Conservation (phyloP, 1,140 invertebrate species). For the Drosophila pruinosa region DNA sequence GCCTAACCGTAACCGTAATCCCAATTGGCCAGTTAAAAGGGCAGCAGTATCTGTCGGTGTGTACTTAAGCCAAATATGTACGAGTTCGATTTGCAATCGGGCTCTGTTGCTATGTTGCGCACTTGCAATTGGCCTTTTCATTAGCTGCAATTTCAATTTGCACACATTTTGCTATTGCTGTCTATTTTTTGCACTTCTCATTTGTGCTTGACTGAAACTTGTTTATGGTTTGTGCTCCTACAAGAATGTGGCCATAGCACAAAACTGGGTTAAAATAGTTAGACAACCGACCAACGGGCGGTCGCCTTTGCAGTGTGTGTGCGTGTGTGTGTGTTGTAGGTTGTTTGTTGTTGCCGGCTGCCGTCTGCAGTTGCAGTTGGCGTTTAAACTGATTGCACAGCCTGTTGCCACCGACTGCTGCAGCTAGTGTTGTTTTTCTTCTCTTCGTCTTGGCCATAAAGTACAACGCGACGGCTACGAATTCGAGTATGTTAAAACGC, state of each 20-base stretch:
- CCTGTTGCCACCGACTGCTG: slow-evolving; percentile 2
- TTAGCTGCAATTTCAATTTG: slow-evolving; percentile 56
- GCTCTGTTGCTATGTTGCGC: slow-evolving; percentile 24
- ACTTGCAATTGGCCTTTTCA: slow-evolving; percentile 54
- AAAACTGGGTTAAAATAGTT: slow-evolving; percentile 62
- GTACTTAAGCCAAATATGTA: too few relatives aligned
- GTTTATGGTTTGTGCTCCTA: slow-evolving; percentile 55
- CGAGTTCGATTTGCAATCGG: too few relatives aligned
- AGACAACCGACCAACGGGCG: slow-evolving; percentile 46
- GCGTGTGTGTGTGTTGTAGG: background rate
- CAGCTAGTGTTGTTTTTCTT: too few relatives aligned
- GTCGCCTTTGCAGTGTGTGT: slow-evolving; percentile 11
- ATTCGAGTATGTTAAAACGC: slow-evolving; percentile 24
- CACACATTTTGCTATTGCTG: slow-evolving; percentile 24
- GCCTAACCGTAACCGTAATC: slow-evolving; percentile 43
- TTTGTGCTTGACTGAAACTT: slow-evolving; percentile 51
- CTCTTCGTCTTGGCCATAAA: slow-evolving; percentile 13
- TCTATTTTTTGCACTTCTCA: slow-evolving; percentile 19
- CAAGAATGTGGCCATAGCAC: slow-evolving; percentile 54
- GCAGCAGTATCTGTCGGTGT: background rate
- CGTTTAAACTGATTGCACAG: slow-evolving; percentile 40
- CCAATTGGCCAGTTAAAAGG: slow-evolving; percentile 42
- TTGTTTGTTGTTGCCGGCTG: slow-evolving; percentile 26
- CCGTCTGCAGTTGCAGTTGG: slow-evolving; percentile 46
- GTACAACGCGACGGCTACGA: too few relatives aligned